phyloP scores from a whole-genome alignment of 2,797 vertebrate species.

The Calcarius lapponicus region DNA sequence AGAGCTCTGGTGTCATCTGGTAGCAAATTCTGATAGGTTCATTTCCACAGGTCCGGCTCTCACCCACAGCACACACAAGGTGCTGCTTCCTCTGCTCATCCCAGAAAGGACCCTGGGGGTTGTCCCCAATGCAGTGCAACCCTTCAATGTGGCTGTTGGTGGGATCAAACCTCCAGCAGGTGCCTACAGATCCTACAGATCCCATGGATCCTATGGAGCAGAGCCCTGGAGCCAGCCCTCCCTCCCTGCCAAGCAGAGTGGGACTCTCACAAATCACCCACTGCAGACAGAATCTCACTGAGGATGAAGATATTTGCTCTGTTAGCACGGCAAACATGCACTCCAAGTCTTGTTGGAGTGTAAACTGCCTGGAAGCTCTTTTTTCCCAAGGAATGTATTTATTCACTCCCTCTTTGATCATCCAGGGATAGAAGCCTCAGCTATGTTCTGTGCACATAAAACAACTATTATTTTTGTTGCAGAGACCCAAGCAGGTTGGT shows the following conservation, averaged over 20 bases:
- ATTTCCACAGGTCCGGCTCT: not conserved
- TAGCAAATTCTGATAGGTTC: not conserved
- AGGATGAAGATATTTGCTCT: not conserved
- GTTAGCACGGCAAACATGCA: not conserved
- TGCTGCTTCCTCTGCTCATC: not conserved
- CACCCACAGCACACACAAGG: not conserved
- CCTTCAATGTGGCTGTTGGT: not conserved
- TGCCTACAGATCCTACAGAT: not conserved
- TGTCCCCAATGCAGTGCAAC: too few species aligned
- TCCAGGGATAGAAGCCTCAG: not conserved
- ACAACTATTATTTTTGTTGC: not conserved
- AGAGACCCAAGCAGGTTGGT: not conserved
- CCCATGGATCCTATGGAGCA: not conserved
- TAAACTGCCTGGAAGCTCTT: not conserved
- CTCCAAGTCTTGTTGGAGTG: not conserved
- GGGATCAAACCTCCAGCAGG: fast-evolving
- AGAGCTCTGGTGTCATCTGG: not conserved
- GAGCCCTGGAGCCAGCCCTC: not conserved
- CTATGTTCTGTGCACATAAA: not conserved
- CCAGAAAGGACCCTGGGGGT: not conserved
- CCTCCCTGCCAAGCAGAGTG: not conserved
- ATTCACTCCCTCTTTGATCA: not conserved
- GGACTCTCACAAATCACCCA: not conserved
- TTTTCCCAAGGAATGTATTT: not conserved
- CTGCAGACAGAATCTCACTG: not conserved